These are phyloP conservation scores for Burhinus bistriatus DNA, from an alignment of 2,113 vertebrate species.

Conservation along the genomic window DNA sequence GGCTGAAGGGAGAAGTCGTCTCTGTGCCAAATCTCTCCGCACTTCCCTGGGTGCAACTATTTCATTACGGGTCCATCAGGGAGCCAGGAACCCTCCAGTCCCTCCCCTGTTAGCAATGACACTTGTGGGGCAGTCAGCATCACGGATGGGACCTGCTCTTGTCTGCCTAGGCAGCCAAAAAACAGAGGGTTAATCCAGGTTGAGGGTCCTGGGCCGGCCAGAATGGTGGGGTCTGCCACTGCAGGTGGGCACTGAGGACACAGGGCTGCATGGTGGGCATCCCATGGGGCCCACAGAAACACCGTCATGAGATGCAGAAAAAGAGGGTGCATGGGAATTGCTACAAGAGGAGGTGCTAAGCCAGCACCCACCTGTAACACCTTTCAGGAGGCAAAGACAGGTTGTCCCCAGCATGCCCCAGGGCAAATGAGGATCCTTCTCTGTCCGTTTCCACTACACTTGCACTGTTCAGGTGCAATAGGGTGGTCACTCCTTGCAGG, in stretches of 20 bases:
- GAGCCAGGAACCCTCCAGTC: not conserved
- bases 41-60: not conserved
- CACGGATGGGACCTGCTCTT: not conserved
- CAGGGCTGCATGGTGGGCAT: not conserved
- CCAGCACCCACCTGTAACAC: not conserved
- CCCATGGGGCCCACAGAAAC: not conserved
- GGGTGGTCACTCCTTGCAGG: not conserved
- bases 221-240: not conserved
- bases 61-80: not conserved
- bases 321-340: not conserved
- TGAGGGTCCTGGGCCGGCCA: not conserved
- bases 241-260: not conserved
- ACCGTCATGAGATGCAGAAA: not conserved
- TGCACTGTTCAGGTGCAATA: accelerated
- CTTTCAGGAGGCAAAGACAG: not conserved
- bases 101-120: not conserved
- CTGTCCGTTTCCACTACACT: not conserved
- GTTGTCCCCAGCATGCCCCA: not conserved
- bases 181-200: not conserved
- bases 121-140: not conserved
- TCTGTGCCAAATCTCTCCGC: not conserved
- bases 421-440: not conserved
- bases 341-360: not conserved
- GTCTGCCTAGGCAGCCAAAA: not conserved
- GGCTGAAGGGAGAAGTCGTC: not conserved